Evolutionary conservation across 2,797 vertebrate genomes (phyloP), one percentile per base, ranked within the genome.

Genomic region (Neomorphus geoffroyi): DNA sequence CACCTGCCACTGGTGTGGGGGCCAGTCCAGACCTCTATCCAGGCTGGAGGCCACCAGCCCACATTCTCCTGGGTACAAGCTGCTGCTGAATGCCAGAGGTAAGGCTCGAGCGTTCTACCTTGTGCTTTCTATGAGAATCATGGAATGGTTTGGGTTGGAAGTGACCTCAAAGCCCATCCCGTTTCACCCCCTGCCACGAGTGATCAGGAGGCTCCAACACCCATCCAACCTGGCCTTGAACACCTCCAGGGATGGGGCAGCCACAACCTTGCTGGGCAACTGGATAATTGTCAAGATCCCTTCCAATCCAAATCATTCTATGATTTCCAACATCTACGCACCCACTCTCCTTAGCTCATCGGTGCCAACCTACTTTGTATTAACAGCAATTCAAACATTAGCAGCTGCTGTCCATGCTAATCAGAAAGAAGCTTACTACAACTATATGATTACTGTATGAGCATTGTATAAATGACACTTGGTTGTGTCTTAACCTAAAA

Each of bases 401-500:
- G 85, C 91, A 96, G 93, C 92, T 84, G 91, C 94, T 88, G 92
- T 94, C 94, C 93, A 6, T 81, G 85, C 61, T 92, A 91, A 18
- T 93, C 89, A 94, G 88, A 91, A 93, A 83, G 92, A 41, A 93
- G 94, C 80, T 94, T 86, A 88, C 92, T 83, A 95, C 82, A 91
- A 96, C 82, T 88, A 85, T 64, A 90, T 88, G 69, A 94, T 92
- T 91, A 65, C 87, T 93, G 93, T 88, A 61, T 93, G 91, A 92
- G 95, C 66, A 94, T 90, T 92, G 93, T 95, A 90, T 64, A 88
- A 92, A 87, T 57, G 87, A 56, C 77, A 65, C 92, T 94, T 50
- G 65, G 82, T 66, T 80, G 26, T 96, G 93, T 96, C 95, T 95
- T 95, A 86, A 93, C 72, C 91, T 92, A 80, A 95, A 94, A 91